Evolutionary conservation across 2,888 invertebrate species (phyloP).

Genomic region (Trichacis sp.): DNA sequence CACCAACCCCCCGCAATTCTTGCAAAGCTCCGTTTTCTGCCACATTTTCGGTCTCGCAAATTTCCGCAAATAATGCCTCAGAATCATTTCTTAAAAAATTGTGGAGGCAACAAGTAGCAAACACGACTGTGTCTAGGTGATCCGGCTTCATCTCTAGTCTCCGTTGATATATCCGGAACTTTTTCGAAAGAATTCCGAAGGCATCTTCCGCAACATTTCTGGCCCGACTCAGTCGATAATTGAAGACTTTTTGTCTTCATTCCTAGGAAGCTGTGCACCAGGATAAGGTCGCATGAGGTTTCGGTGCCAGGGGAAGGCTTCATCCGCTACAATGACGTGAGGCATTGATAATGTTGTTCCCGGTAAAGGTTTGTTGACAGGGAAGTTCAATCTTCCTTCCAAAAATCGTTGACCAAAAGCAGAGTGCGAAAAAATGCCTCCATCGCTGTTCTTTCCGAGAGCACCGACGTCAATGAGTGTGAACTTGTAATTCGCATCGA

Average conservation of each 20-base stretch:
- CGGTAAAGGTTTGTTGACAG: background rate
- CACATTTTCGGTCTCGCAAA: no score
- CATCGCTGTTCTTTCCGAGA: constrained; percentile 13
- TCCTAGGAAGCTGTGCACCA: constrained; percentile 20
- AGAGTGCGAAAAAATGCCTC: constrained; percentile 6
- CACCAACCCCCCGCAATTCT: no score
- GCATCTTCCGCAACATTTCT: constrained; percentile 41
- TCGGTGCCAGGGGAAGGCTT: constrained; percentile 32
- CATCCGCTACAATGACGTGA: constrained; percentile 28
- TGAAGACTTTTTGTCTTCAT: constrained; percentile 24
- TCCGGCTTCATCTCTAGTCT: background rate
- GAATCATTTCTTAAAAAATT: background rate
- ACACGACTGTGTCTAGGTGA: background rate
- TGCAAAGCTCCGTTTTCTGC: no score
- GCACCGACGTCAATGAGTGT: constrained; percentile 17
- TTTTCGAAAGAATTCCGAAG: constrained; percentile 40
- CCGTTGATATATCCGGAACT: background rate
- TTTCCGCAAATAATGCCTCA: no score
- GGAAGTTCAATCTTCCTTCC: background rate
- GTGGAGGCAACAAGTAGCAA: background rate
- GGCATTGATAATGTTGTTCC: constrained; percentile 15
- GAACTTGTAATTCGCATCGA: constrained; percentile 23
- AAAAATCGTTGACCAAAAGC: constrained; percentile 11
- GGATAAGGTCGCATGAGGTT: constrained; percentile 39
- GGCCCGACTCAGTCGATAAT: constrained; percentile 38